These are phyloP conservation scores for Botia kubotai DNA, from an alignment of 2,797 vertebrate genomes.

Conservation along the genomic window DNA sequence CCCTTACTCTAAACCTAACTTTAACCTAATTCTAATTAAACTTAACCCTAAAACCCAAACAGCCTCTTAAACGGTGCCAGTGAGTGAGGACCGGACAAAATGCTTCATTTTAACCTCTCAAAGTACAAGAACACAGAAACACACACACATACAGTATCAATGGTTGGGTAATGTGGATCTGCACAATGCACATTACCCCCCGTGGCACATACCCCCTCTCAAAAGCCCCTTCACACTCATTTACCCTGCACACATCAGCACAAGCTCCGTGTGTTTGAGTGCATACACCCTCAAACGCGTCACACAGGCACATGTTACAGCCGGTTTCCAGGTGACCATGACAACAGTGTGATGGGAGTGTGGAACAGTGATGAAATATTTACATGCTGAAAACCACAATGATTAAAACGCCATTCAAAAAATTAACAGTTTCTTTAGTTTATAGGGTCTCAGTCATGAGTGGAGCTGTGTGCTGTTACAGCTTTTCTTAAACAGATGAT, in stretches of 20 bases:
- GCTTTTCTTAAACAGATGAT: neutral
- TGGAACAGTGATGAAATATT: slow-evolving; percentile 35
- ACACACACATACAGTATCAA: slow-evolving; percentile 50
- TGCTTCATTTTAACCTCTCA: too few species aligned
- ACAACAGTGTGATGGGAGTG: slow-evolving; percentile 15
- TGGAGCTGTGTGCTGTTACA: neutral
- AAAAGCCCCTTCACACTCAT: slow-evolving; percentile 57
- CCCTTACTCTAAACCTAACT: too few species aligned
- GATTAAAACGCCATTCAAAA: too few species aligned
- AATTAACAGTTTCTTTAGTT: too few species aligned
- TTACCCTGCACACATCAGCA: neutral
- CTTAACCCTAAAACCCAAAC: too few species aligned
- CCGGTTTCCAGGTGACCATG: neutral
- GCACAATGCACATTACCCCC: slow-evolving; percentile 48
- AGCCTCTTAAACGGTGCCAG: too few species aligned
- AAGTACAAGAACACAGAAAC: too few species aligned
- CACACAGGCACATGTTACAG: too few species aligned
- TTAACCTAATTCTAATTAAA: too few species aligned
- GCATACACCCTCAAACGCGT: neutral
- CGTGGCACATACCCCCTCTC: slow-evolving; percentile 56
- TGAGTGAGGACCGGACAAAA: too few species aligned
- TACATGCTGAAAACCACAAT: too few species aligned
- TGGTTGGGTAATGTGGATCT: slow-evolving; percentile 54
- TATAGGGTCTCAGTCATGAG: too few species aligned
- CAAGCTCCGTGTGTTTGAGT: neutral